Evolutionary conservation across 2,797 vertebrate species (phyloP).

Genomic region (Syngnathus rostellatus): DNA sequence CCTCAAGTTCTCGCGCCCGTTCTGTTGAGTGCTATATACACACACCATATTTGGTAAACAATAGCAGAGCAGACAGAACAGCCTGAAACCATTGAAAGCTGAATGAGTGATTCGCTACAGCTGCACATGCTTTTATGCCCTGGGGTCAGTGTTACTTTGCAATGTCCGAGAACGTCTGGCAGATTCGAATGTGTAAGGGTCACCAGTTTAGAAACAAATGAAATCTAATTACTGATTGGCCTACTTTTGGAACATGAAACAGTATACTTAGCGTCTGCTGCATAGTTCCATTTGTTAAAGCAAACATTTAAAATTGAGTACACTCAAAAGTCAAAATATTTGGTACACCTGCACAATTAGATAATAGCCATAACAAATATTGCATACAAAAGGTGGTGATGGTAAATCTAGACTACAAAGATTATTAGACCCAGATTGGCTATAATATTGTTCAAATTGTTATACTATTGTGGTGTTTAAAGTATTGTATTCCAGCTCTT

Average conservation of each 20-base stretch:
- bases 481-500: no score
- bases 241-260: slow-evolving; percentile 6
- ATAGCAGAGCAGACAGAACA: slow-evolving; percentile 16
- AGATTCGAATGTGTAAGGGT: slow-evolving; percentile 21
- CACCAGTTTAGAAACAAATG: slow-evolving; percentile 18
- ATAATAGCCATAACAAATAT: background rate
- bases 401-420: no score
- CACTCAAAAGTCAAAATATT: background rate
- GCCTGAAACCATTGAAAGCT: slow-evolving; percentile 31
- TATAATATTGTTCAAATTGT: no score
- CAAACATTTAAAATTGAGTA: background rate
- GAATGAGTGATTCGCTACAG: slow-evolving; percentile 19
- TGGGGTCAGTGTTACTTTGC: slow-evolving; percentile 21
- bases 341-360: background rate
- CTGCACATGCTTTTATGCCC: slow-evolving; percentile 20
- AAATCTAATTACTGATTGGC: slow-evolving; percentile 5
- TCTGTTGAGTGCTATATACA: slow-evolving; percentile 13
- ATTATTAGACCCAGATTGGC: no score
- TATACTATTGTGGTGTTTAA: no score
- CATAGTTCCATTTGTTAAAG: slow-evolving; percentile 14
- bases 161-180: slow-evolving; percentile 20
- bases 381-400: background rate
- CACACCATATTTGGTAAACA: slow-evolving; percentile 50
- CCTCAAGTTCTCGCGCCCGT: background rate
- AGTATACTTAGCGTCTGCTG: background rate